A percentile compares a stretch with the other conserved stretches of the same genome.
Conservation (phyloP, 2,113 vertebrate genomes). For the Peromyscus maniculatus region DNA sequence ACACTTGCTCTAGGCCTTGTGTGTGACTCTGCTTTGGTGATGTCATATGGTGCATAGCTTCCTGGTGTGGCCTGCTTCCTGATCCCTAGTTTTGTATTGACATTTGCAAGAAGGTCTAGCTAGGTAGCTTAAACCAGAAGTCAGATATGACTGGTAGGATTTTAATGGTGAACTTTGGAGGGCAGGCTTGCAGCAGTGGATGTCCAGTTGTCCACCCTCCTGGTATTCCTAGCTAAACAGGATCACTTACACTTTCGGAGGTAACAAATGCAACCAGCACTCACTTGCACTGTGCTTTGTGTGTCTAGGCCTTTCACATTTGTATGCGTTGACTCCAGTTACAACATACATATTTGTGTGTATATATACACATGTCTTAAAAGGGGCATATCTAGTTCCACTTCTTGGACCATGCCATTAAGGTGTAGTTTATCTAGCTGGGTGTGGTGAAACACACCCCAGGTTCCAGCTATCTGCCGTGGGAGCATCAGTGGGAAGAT, state of each 20-base stretch:
- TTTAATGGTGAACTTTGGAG: not conserved
- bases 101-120: not conserved
- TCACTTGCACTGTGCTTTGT: not conserved
- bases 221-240: too few species aligned
- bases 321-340: accelerated
- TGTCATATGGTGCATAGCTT: not conserved
- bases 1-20: not conserved
- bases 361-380: not conserved
- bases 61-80: not conserved
- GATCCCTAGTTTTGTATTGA: not conserved
- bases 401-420: not conserved
- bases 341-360: not conserved
- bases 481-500: not conserved
- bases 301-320: not conserved
- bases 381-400: not conserved
- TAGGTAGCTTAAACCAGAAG: not conserved
- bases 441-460: not conserved
- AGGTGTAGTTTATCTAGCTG: not conserved
- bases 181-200: accelerated
- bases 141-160: not conserved
- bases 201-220: not conserved
- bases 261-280: not conserved
- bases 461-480: not conserved
- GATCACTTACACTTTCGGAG: not conserved
- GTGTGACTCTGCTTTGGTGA: not conserved